Evolutionary conservation across 1,140 invertebrate genomes (phyloP).

Genomic region (Halyomorpha halys): DNA sequence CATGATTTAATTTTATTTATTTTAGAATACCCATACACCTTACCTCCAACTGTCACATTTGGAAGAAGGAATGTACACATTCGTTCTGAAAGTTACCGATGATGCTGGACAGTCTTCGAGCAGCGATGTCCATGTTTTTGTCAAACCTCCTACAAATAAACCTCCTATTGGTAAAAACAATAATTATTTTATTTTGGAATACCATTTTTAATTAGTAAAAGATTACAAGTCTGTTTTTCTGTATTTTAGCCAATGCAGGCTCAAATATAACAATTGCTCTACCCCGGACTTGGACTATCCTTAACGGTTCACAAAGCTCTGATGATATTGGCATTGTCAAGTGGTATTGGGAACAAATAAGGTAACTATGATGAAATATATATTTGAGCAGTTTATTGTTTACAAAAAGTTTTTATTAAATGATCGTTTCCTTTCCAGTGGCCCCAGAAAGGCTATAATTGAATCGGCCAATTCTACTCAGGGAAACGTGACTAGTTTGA

Average conservation of each 20-base stretch:
- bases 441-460: constrained; percentile 44
- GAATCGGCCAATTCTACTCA: constrained; percentile 43
- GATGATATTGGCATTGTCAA: constrained; percentile 74
- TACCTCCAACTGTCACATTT: constrained; percentile 77
- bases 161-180: constrained; percentile 55
- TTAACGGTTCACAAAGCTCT: constrained; percentile 72
- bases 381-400: neutral
- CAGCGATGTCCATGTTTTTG: constrained; percentile 84
- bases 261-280: constrained; percentile 56
- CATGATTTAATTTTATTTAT: no score
- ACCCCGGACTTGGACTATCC: constrained; percentile 60
- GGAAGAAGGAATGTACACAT: constrained; percentile 88
- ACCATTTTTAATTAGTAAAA: neutral
- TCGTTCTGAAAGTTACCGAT: constrained; percentile 85
- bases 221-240: neutral
- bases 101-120: constrained; percentile 73
- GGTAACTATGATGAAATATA: no score
- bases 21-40: constrained; percentile 71
- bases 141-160: constrained; percentile 77
- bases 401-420: neutral
- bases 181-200: constrained; percentile 8
- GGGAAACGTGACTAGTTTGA: constrained; percentile 67
- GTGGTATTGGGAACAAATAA: constrained; percentile 73
- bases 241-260: constrained; percentile 47
- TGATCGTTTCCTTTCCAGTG: constrained; percentile 34